Base-by-base conservation (phyloP, 1,140 invertebrate species). In the Nebria ingens region DNA sequence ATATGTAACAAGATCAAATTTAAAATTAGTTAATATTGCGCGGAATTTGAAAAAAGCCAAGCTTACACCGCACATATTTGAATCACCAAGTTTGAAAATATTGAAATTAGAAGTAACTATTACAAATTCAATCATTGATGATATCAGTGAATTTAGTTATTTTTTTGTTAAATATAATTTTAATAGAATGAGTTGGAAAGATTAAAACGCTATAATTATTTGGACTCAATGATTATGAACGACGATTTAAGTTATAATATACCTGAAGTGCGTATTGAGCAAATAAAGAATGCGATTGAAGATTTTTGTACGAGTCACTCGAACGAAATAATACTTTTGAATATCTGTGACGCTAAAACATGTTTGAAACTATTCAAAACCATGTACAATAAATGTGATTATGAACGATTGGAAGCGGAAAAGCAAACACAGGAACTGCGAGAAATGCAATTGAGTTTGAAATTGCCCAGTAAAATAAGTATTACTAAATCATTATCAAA, bases 1-100 rank as follows among this genome's bases (percentile, higher is more conserved):
- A 11, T 6, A 45, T 13, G 38, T 65, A 13, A 61, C 65, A 2
- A 22, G 64, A 9, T 67, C 65, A 2, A 60, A 61, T 58, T 58
- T 67, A 45, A 54, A 59, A 55, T 64, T 67, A 57, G 61, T 19
- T 53, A 59, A 59, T 57, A 57, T 59, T 17, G 50, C 60, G 57
- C 51, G 29, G 0, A 19, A 3, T 19, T 12, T 12, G 21, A 13
- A 20, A 25, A 23, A 11, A 23, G 12, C 19, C 12, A 20, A 53
- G 20, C 23, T 19, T n/a, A 52, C 40, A 21, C 19, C 19, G 29
- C 45, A 9, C 15, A 21, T 2, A 1, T n/a, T 12, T 52, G 51
- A 23, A 21, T 23, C 23, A 13, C 23, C 4, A 52, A 21, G 12
- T 15, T 52, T 21, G n/a, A n/a, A 1, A 23, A 21, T 2, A 34